phyloP scores from a whole-genome alignment of 2,113 vertebrate genomes.

The Beaufortia kweichowensis region DNA sequence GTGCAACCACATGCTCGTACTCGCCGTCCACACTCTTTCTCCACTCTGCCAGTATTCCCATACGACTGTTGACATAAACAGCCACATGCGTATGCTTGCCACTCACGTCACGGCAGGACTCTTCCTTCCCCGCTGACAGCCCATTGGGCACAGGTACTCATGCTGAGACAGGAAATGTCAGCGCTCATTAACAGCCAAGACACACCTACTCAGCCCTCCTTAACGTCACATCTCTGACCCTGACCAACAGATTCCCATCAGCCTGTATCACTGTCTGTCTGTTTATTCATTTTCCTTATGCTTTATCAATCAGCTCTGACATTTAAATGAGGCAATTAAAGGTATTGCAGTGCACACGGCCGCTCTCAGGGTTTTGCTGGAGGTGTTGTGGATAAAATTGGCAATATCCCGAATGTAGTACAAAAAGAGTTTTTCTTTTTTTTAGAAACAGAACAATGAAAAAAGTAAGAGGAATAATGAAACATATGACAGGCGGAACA shows the following conservation, averaged over 20 bases:
- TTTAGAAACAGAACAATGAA: no score
- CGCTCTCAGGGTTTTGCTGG: neutral
- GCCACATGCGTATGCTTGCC: slow-evolving; percentile 43
- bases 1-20: slow-evolving; percentile 41
- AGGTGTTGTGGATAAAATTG: neutral
- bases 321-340: neutral
- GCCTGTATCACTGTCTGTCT: neutral
- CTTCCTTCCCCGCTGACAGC: slow-evolving; percentile 57
- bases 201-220: slow-evolving; percentile 25
- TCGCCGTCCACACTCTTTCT: slow-evolving; percentile 14
- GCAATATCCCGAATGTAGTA: no score
- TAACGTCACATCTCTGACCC: neutral
- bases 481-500: no score
- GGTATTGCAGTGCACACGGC: neutral
- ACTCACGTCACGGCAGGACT: slow-evolving; percentile 53
- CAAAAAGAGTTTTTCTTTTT: no score
- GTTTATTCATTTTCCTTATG: neutral
- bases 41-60: slow-evolving; percentile 27
- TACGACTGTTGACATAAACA: slow-evolving; percentile 47
- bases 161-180: slow-evolving; percentile 75
- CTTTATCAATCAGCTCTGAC: neutral
- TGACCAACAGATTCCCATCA: neutral
- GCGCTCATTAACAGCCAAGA: slow-evolving; percentile 64
- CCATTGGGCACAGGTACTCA: slow-evolving; percentile 64
- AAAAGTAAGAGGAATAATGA: no score